Evolutionary conservation across 2,888 invertebrate genomes (phyloP).

Genomic region (Leptopilina myrica): DNA sequence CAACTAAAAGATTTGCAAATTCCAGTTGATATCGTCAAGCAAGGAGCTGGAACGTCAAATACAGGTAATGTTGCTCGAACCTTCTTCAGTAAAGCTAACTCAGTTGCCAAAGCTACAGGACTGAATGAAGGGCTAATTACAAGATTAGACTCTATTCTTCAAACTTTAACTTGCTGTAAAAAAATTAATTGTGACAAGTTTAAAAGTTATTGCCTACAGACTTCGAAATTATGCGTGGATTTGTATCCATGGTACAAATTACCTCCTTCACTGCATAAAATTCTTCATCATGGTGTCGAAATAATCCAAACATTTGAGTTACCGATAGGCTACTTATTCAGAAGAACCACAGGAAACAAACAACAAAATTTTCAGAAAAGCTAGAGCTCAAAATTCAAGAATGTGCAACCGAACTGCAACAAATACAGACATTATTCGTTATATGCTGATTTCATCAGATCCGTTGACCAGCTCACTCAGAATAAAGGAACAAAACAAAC

Average conservation of each 20-base stretch:
- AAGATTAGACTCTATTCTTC: slow-evolving; percentile 45
- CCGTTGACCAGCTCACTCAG: background rate
- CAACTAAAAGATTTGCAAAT: slow-evolving; percentile 31
- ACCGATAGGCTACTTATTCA: slow-evolving; percentile 45
- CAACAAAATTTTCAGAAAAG: too few relatives aligned
- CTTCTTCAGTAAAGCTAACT: slow-evolving; percentile 34
- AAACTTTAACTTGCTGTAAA: slow-evolving; percentile 41
- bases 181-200: slow-evolving; percentile 47
- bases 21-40: slow-evolving; percentile 43
- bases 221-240: slow-evolving; percentile 49
- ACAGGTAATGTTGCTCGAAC: slow-evolving; percentile 43
- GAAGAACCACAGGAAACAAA: slow-evolving; percentile 49
- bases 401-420: slow-evolving; percentile 8
- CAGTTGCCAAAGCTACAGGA: slow-evolving; percentile 39
- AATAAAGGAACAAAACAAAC: slow-evolving; percentile 23
- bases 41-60: slow-evolving; percentile 39
- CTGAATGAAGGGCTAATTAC: slow-evolving; percentile 35
- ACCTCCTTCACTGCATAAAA: slow-evolving; percentile 54
- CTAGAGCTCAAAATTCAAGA: too few relatives aligned
- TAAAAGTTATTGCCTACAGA: slow-evolving; percentile 45
- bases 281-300: slow-evolving; percentile 50
- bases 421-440: slow-evolving; percentile 17
- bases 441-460: slow-evolving; percentile 34
- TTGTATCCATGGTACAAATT: too few relatives aligned
- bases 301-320: slow-evolving; percentile 46